Conservation (phyloP, 1,140 invertebrate genomes). For the Theocolax elegans region DNA sequence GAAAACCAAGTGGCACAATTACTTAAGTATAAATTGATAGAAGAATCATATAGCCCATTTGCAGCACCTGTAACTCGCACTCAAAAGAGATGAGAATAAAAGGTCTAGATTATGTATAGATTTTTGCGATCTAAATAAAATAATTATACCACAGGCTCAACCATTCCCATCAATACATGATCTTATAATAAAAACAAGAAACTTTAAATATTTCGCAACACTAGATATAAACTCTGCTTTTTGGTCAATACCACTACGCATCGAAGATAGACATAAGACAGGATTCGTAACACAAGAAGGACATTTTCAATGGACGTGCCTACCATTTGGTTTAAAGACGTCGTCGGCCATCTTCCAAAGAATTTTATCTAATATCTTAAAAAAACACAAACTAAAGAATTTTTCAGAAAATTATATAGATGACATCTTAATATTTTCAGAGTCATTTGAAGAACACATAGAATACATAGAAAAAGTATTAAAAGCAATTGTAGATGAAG, state of each 20-base stretch:
- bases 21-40: neutral
- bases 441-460: no score
- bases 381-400: neutral
- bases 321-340: no score
- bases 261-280: no score
- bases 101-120: conserved; percentile 2
- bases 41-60: conserved; percentile 15
- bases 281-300: no score
- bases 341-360: conserved; percentile 36
- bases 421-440: neutral
- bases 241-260: conserved; percentile 59
- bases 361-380: conserved; percentile 33
- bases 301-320: no score
- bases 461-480: conserved; percentile 25
- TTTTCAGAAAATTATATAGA: conserved; percentile 15
- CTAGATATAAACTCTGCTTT: conserved; percentile 57
- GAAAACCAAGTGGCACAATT: conserved; percentile 6
- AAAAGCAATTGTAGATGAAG: conserved; percentile 12
- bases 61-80: conserved; percentile 1
- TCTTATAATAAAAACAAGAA: conserved; percentile 18
- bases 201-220: neutral
- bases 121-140: conserved; percentile 1
- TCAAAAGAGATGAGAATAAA: conserved; percentile 10
- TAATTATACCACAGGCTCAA: neutral
- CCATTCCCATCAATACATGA: conserved; percentile 18